A percentile compares a stretch with the other conserved stretches of the same genome.
Conservation (phyloP, 2,113 vertebrate genomes). For the Phalacrocorax brasilianus region DNA sequence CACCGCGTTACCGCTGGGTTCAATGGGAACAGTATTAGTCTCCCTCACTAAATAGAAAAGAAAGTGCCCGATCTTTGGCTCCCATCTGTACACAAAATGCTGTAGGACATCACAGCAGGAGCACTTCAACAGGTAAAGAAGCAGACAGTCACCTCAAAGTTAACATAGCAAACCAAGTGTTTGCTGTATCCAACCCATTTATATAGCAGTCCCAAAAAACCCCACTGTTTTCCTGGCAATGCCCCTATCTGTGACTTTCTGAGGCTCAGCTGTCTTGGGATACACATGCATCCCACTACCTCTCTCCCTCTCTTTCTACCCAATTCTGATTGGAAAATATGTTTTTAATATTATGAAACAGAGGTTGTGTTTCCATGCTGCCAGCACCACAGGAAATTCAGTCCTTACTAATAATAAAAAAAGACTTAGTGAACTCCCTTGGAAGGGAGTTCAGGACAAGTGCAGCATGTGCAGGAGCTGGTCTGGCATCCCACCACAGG, state of each 20-base stretch:
- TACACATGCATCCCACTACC: background rate
- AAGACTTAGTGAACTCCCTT: slow-evolving; percentile 4
- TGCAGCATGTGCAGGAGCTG: background rate
- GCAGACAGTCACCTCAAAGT: background rate
- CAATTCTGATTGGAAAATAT: slow-evolving; percentile 17
- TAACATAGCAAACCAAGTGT: background rate
- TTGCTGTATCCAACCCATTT: background rate
- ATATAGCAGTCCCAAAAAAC: background rate
- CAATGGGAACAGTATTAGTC: background rate
- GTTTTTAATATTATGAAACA: slow-evolving; percentile 46
- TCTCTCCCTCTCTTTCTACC: background rate
- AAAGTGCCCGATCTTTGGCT: background rate
- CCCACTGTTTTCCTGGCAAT: background rate
- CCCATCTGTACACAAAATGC: background rate
- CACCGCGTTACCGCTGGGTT: background rate
- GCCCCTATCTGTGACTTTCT: background rate
- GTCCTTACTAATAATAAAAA: slow-evolving; percentile 28
- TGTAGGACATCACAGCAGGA: background rate
- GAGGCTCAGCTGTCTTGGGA: background rate
- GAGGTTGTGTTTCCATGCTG: background rate
- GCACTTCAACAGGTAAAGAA: background rate
- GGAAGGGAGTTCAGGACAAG: slow-evolving; percentile 31
- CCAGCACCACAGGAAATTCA: slow-evolving; percentile 40
- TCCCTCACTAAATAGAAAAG: background rate
- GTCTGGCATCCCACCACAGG: background rate